Base-by-base conservation (phyloP, 2,113 vertebrate species). In the Cyrtonyx montezumae region DNA sequence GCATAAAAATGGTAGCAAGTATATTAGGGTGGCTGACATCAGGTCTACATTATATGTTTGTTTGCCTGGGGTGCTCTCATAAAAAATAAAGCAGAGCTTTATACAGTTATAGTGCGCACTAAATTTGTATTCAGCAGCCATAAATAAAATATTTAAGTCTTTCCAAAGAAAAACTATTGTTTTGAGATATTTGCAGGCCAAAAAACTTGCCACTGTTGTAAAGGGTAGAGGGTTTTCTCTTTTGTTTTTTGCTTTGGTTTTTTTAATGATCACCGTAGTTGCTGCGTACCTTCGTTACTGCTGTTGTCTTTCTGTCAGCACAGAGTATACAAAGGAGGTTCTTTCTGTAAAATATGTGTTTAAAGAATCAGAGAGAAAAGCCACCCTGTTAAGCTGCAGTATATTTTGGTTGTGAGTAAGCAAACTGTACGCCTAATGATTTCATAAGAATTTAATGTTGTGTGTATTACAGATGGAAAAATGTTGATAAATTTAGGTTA, bases 41-140 rank as follows among this genome's bases (percentile, higher is more conserved):
- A 87, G 85, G 82, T 94, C 88, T 96, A 51, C 82, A 49, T 90
- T 95, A 58, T 66, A 76, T 78, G 67, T 94, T 96, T 92, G 77
- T 96, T 94, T 97, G 95, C 91, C 93, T 96, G 88, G 83, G 87
- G 94, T 95, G 89, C 87, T 95, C 74, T 97, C 90, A 92, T 96
- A 93, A 97, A 96, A 96, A 97, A 95, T 93, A 96, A 95, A 87
- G 34, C 79, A 91, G 85, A 96, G 75, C 68, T 95, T 97, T 97
- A 95, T 94, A 84, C 62, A 94, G 18, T 94, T 94, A 70, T 22
- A 80, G 76, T 74, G 49, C 79, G 76, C 75, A 91, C 76, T 94
- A 92, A 95, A 88, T 95, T 96, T 95, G 61, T 89, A 71, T 80
- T 93, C 69, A 89, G 53, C n/a, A 91, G 85, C 87, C 46, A 83